Percentiles rank a stretch among this genome's conserved stretches.
Conservation (phyloP, 2,113 vertebrate species). For the Dendrocopos noguchii region DNA sequence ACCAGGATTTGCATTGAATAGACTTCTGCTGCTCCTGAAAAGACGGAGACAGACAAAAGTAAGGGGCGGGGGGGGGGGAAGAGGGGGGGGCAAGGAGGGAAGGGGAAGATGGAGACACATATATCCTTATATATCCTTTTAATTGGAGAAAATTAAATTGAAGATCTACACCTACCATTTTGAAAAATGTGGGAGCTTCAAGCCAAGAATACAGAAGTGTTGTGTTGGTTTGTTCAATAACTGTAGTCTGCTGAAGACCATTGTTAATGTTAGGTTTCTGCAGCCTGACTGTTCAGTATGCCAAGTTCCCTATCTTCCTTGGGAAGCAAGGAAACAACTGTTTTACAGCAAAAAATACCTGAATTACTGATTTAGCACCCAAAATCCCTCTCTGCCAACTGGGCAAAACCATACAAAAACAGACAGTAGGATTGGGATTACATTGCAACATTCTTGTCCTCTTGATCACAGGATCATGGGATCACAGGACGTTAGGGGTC, state of each 20-base stretch:
- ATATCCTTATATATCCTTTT: not conserved
- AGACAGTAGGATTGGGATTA: not conserved
- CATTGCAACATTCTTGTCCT: not conserved
- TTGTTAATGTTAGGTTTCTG: not conserved
- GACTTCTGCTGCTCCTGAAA: not conserved
- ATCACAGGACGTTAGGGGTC: no score
- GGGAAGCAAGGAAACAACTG: not conserved
- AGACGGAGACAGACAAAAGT: not conserved
- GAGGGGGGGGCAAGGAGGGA: no score
- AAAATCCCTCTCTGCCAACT: not conserved
- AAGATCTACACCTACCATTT: not conserved
- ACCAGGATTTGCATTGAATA: not conserved
- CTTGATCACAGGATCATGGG: not conserved
- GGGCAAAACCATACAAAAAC: not conserved
- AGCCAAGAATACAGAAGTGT: not conserved
- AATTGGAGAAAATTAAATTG: not conserved
- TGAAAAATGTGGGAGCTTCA: not conserved
- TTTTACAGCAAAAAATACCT: not conserved
- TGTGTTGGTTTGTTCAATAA: not conserved
- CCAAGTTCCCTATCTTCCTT: not conserved
- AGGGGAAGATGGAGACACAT: not conserved
- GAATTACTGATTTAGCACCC: not conserved
- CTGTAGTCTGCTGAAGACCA: not conserved
- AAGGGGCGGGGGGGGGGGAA: rapidly evolving
- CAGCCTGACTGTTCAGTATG: not conserved